Evolutionary conservation across 37 sponge, comb jelly and placozoan species (phyloP).

Genomic region (Eunapius fragilis): DNA sequence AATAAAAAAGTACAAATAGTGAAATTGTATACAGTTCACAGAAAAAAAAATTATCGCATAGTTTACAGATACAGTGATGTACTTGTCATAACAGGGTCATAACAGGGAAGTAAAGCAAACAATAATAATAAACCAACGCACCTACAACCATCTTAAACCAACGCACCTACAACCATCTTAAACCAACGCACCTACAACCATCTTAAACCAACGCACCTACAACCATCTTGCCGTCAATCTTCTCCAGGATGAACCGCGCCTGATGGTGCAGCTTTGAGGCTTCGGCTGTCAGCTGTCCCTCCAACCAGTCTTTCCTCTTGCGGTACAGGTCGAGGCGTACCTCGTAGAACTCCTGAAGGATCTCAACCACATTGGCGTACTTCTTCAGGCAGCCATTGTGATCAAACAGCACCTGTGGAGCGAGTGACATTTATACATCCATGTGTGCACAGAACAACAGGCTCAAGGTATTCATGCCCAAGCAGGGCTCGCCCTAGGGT

Average conservation of each 20-base stretch:
- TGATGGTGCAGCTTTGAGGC: constrained; percentile 76
- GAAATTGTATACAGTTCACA: too few relatives aligned
- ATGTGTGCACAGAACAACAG: neutral
- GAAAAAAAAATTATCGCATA: neutral
- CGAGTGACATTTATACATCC: too few relatives aligned
- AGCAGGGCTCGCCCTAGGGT: too few relatives aligned
- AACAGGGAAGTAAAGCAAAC: neutral
- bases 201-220: constrained; percentile 57
- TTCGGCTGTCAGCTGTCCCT: constrained; percentile 85
- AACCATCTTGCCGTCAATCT: constrained; percentile 82
- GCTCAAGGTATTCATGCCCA: too few relatives aligned
- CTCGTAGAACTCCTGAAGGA: constrained; percentile 88
- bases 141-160: constrained; percentile 12
- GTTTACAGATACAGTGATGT: neutral
- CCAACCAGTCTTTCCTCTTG: constrained; percentile 83
- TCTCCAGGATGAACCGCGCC: constrained; percentile 94
- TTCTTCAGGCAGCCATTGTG: constrained; percentile 79
- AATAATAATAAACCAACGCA: too few relatives aligned
- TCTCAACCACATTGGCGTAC: constrained; percentile 67
- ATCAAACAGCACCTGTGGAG: constrained; percentile 90
- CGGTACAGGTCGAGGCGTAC: constrained; percentile 75
- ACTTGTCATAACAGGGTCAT: constrained; percentile 4
- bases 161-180: too few relatives aligned
- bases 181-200: too few relatives aligned
- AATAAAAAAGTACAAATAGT: neutral